These are phyloP conservation scores for Zaprionus taronus DNA, from an alignment of 1,140 invertebrate genomes.

Conservation along the genomic window DNA sequence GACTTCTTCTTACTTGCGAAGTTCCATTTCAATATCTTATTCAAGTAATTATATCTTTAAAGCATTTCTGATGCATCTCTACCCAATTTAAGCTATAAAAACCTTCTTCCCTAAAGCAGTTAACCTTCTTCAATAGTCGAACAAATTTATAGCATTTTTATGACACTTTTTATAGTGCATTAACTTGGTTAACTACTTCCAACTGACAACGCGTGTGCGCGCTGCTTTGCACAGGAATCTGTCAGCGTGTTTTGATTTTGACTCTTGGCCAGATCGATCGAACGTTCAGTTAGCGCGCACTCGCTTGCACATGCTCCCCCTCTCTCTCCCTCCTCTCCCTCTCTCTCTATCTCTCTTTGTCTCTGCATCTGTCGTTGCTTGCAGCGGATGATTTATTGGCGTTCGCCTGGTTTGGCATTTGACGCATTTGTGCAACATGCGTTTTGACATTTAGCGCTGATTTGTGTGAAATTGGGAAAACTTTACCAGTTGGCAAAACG, in stretches of 20 bases:
- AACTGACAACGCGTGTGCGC: constrained; percentile 11
- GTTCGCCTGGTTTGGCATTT: constrained; percentile 74
- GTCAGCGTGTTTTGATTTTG: constrained; percentile 36
- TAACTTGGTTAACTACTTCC: background rate
- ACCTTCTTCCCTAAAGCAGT: background rate
- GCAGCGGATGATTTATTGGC: constrained; percentile 73
- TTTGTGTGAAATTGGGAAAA: constrained; percentile 76
- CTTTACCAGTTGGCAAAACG: background rate
- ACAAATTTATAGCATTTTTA: constrained; percentile 5
- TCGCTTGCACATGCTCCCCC: background rate
- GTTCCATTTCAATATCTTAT: too few species aligned
- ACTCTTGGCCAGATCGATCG: constrained; percentile 37
- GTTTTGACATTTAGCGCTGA: constrained; percentile 82
- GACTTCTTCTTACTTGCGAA: background rate
- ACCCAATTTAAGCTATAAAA: background rate
- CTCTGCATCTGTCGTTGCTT: background rate
- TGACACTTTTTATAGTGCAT: constrained; percentile 14
- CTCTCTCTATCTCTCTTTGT: background rate
- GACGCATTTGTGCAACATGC: constrained; percentile 82
- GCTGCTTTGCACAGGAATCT: constrained; percentile 44
- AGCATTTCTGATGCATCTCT: background rate
- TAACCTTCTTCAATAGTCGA: background rate
- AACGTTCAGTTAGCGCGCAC: constrained; percentile 12
- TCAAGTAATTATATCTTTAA: background rate
- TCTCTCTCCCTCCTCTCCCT: constrained; percentile 2